Conservation (phyloP, 2,888 invertebrate species). For the Tinea trinotella region DNA sequence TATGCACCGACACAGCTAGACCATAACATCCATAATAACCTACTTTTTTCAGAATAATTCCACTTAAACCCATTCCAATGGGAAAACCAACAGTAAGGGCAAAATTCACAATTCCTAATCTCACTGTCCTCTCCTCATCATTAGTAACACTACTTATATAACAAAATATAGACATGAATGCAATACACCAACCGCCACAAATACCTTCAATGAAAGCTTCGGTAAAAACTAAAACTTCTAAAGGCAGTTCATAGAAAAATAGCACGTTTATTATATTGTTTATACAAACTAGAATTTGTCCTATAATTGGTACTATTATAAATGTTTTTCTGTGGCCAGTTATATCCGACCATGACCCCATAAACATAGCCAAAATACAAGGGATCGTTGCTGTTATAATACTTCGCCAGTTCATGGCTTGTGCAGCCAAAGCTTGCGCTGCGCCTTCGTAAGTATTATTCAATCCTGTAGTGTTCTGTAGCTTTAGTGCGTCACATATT, state of each 20-base stretch:
- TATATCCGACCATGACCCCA: constrained; percentile 82
- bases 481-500: constrained; percentile 80
- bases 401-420: constrained; percentile 84
- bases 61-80: constrained; percentile 88
- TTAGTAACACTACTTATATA: constrained; percentile 87
- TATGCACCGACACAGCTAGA: constrained; percentile 76
- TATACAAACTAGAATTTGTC: constrained; percentile 78
- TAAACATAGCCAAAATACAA: constrained; percentile 81
- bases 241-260: constrained; percentile 79
- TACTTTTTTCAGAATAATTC: constrained; percentile 76
- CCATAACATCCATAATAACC: constrained; percentile 86
- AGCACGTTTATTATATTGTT: constrained; percentile 83
- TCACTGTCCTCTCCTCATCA: constrained; percentile 81
- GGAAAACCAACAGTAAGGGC: constrained; percentile 89
- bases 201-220: constrained; percentile 84
- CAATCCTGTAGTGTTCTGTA: constrained; percentile 72
- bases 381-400: constrained; percentile 85
- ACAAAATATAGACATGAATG: constrained; percentile 85
- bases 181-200: constrained; percentile 86
- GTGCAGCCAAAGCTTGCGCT: constrained; percentile 78
- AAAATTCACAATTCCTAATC: constrained; percentile 88
- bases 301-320: constrained; percentile 79
- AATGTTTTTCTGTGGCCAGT: constrained; percentile 80
- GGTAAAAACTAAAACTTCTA: constrained; percentile 80
- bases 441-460: constrained; percentile 63